Evolutionary conservation across 2,888 invertebrate genomes (phyloP).

Genomic region (Physocephala rufipes): DNA sequence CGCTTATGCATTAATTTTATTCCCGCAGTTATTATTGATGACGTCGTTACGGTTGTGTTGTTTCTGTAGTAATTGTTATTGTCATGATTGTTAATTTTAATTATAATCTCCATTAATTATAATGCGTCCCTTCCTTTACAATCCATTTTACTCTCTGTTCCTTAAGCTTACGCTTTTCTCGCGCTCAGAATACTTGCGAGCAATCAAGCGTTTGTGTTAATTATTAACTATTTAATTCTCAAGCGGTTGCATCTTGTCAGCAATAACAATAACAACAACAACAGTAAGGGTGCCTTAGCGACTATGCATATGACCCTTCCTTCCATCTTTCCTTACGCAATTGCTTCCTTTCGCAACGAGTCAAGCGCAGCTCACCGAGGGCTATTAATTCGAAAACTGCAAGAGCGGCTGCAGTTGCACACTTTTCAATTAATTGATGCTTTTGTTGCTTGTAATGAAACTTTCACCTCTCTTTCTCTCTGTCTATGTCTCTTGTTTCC

Average conservation of each 20-base stretch:
- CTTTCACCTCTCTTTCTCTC: neutral
- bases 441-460: too few relatives aligned
- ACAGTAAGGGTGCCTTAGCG: neutral
- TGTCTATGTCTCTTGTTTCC: neutral
- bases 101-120: conserved; percentile 2
- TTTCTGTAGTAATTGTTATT: too few relatives aligned
- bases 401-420: neutral
- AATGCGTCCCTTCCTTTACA: neutral
- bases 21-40: too few relatives aligned
- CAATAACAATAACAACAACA: neutral
- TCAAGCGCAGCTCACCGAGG: conserved; percentile 15
- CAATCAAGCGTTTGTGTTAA: neutral
- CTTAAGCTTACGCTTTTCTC: too few relatives aligned
- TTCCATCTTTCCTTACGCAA: too few relatives aligned
- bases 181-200: too few relatives aligned
- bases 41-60: too few relatives aligned
- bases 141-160: too few relatives aligned
- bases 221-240: neutral
- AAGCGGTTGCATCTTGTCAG: neutral
- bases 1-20: too few relatives aligned
- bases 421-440: conserved; percentile 3
- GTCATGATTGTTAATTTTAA: too few relatives aligned
- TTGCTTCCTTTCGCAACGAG: neutral
- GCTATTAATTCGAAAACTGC: conserved; percentile 15
- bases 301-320: too few relatives aligned